A percentile compares a stretch with the other conserved stretches of the same genome.
These are phyloP conservation scores for Carposina sasakii DNA, from an alignment of 1,140 invertebrate species.

Conservation along the genomic window DNA sequence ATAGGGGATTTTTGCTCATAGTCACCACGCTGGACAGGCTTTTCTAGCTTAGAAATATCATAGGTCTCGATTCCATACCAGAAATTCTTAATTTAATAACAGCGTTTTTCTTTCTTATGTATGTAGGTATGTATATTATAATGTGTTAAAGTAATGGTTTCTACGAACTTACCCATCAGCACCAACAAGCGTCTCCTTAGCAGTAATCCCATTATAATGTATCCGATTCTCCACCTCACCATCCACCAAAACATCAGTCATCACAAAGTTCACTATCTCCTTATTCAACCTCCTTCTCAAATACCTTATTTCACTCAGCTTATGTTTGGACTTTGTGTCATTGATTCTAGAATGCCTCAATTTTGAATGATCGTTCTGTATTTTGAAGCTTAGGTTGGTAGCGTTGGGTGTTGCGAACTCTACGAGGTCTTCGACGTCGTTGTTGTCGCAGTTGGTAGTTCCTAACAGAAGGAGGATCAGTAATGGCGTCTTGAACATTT, in stretches of 20 bases:
- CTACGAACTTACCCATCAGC: conserved; percentile 68
- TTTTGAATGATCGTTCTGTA: conserved; percentile 13
- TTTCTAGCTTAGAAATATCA: too few species aligned
- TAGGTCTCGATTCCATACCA: too few species aligned
- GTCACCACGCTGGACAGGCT: too few species aligned
- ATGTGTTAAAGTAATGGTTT: too few species aligned
- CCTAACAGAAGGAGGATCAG: conserved; percentile 49
- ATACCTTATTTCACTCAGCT: conserved; percentile 53
- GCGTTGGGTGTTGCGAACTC: conserved; percentile 10
- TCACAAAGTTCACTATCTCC: conserved; percentile 73
- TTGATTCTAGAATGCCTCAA: conserved; percentile 12
- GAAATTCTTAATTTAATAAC: background rate
- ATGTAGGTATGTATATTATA: too few species aligned
- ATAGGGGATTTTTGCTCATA: too few species aligned
- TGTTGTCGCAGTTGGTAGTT: conserved; percentile 46
- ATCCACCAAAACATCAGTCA: conserved; percentile 74
- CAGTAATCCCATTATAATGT: conserved; percentile 74
- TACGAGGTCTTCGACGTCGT: conserved; percentile 9
- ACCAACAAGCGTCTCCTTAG: conserved; percentile 76
- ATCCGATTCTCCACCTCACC: conserved; percentile 77
- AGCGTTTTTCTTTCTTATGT: background rate
- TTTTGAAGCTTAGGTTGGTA: conserved; percentile 3
- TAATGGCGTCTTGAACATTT: conserved; percentile 44
- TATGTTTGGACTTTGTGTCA: conserved; percentile 17
- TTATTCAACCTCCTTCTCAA: conserved; percentile 52